These are phyloP conservation scores for Oncopeltus fasciatus DNA, from an alignment of 1,140 invertebrate species.

Conservation along the genomic window DNA sequence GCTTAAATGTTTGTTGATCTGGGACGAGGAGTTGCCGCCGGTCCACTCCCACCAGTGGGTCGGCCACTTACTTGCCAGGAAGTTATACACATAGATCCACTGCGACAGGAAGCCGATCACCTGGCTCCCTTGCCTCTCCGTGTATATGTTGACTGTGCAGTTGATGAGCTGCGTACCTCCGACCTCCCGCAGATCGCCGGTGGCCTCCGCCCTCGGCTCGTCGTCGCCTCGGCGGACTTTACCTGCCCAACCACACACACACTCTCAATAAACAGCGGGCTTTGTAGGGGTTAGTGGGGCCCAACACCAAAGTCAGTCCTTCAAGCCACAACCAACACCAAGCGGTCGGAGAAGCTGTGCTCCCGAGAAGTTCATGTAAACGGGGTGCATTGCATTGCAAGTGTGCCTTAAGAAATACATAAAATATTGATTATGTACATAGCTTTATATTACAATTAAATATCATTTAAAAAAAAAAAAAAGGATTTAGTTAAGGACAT, in stretches of 20 bases:
- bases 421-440: no score
- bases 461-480: no score
- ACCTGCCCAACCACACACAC: neutral
- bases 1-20: neutral
- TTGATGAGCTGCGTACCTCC: slow-evolving; percentile 26
- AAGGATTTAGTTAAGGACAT: no score
- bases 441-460: no score
- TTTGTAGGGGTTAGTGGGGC: neutral
- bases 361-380: no score
- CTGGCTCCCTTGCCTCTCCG: slow-evolving; percentile 31
- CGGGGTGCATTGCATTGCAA: no score
- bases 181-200: neutral
- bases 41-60: neutral
- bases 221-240: neutral
- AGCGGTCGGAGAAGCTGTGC: no score
- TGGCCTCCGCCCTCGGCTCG: slow-evolving; percentile 16
- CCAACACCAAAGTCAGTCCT: neutral
- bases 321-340: no score
- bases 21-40: neutral
- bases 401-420: no score
- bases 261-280: neutral
- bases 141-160: slow-evolving; percentile 33
- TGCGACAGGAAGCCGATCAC: slow-evolving; percentile 46
- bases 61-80: slow-evolving; percentile 39
- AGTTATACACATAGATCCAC: slow-evolving; percentile 45